Evolutionary conservation across 2,888 invertebrate genomes (phyloP), one percentile per base, ranked within the genome.

Genomic region (Heteromyza rotundicornis): DNA sequence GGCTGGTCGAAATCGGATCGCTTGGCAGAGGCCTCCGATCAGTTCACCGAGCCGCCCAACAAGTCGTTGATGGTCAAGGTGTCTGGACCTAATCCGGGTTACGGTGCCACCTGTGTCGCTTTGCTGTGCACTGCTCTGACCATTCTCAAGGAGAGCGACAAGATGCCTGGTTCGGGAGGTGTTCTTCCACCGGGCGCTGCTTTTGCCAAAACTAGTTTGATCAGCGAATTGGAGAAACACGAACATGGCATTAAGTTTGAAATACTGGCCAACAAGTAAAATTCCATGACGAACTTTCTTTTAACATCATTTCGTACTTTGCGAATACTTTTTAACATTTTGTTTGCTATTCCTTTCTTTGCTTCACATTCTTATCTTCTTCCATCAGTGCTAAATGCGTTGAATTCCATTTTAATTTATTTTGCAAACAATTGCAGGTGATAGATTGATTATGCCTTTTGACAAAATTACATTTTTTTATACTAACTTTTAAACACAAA

Each of bases 181-280:
- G 96, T 97, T 1, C 85, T 90, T 62, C 87, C 96, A 0, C 94
- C 97, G 0, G 96, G 90, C 1, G 89, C 89, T 12, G 95, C 95
- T 0, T 98, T 97, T 84, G 86, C 86, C 1, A 88, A 94, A 67
- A 96, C 97, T 0, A 87, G 86, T 23, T 84, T 96, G 20, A 88
- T 95, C 64, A 86, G 91, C 32, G 87, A 90, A 65, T 85, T 98
- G 19, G 86, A 87, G 60, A 88, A 90, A 55, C 73, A 80, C 50
- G 81, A 82, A 2, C 88, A 91, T 80, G 90, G 90, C 56, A 78
- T 92, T n/a, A 89, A 85, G 56, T 92, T 92, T 78, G 89, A 91
- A 78, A 85, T 92, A 59, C 68, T 82, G 40, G 78, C 79, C 19
- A 80, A 82, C 58, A 80, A 81, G 59, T 82, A 69, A 70, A n/a